Conservation (phyloP, 2,113 vertebrate species). For the Heptranchias perlo region DNA sequence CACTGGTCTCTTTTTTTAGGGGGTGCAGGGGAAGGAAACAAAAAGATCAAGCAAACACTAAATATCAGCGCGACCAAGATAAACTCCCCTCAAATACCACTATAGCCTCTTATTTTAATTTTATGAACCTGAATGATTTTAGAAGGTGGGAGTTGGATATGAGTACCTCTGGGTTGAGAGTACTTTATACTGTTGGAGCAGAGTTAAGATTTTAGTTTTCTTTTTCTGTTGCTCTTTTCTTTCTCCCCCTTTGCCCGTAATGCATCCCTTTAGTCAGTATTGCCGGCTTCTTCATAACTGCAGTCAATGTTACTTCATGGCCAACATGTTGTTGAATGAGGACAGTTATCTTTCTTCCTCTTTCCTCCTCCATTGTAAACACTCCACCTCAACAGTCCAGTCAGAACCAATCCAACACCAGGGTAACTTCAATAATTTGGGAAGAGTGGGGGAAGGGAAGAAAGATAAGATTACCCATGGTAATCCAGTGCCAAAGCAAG, state of each 20-base stretch:
- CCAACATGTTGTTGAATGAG: not conserved
- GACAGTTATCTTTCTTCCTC: not conserved
- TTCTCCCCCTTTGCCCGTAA: not conserved
- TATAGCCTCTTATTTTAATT: not conserved
- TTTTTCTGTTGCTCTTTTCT: not conserved
- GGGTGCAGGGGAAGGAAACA: not conserved
- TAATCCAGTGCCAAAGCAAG: not conserved
- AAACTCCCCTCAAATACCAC: not conserved
- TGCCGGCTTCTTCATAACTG: not conserved
- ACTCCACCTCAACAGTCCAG: not conserved
- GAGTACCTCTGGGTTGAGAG: not conserved
- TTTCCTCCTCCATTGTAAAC: not conserved
- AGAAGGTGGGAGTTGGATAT: not conserved
- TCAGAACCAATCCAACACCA: not conserved
- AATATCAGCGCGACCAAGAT: not conserved
- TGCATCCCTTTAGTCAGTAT: not conserved
- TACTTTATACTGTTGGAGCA: not conserved
- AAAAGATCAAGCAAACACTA: not conserved
- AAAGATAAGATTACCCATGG: not conserved
- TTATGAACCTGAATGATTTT: not conserved
- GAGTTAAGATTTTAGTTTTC: not conserved
- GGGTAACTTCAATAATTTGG: not conserved
- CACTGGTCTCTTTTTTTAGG: not conserved
- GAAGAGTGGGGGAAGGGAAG: not conserved
- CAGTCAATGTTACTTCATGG: not conserved